phyloP scores from a whole-genome alignment of 2,797 vertebrate genomes.

The Oryzias sinensis region DNA sequence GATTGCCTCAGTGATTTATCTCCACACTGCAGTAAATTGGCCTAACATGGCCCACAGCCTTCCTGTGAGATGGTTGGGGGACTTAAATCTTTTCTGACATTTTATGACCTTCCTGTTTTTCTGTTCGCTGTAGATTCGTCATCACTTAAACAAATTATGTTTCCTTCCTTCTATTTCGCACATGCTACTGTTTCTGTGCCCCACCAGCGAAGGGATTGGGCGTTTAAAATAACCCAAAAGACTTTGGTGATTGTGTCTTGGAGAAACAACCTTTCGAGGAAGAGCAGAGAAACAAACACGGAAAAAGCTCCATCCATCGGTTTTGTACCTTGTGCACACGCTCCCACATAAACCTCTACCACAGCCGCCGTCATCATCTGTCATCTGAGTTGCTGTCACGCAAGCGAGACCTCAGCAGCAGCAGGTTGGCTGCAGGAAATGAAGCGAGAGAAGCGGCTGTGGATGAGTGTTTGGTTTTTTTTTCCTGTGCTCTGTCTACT shows the following conservation, averaged over 20 bases:
- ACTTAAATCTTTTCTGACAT: conserved; percentile 18
- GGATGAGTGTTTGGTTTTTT: conserved; percentile 19
- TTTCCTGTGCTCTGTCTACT: conserved; percentile 7
- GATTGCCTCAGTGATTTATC: conserved; percentile 30
- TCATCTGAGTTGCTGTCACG: conserved; percentile 40
- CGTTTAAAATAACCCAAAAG: background rate
- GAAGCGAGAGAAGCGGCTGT: conserved; percentile 27
- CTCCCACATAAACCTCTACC: conserved; percentile 16
- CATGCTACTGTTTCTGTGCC: background rate
- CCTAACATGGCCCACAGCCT: conserved; percentile 16
- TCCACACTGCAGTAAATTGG: conserved; percentile 12
- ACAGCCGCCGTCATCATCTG: conserved; percentile 30
- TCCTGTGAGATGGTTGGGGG: background rate
- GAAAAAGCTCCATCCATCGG: conserved; percentile 13
- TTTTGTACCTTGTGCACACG: background rate
- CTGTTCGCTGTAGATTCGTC: conserved; percentile 6
- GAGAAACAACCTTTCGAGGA: conserved; percentile 4
- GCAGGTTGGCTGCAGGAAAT: conserved; percentile 44
- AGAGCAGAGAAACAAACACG: conserved; percentile 14
- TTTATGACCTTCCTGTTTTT: conserved; percentile 25
- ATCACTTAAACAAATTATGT: background rate
- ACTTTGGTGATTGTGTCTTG: background rate
- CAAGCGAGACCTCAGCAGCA: conserved; percentile 16
- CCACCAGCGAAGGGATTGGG: background rate
- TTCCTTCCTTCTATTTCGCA: background rate